These are phyloP conservation scores for Apis dorsata DNA, from an alignment of 1,140 invertebrate genomes.

Conservation along the genomic window DNA sequence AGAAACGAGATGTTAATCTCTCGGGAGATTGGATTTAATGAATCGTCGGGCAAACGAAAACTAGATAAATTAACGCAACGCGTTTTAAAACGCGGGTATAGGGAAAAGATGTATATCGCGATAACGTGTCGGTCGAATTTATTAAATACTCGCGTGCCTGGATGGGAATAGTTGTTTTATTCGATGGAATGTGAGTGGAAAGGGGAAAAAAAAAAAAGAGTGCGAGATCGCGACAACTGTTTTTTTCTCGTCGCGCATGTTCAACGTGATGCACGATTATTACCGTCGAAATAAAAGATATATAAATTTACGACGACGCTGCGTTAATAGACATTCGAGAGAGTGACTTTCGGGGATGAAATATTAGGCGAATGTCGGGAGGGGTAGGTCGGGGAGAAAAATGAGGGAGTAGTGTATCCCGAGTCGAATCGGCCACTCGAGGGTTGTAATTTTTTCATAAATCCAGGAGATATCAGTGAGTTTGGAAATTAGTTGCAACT, in stretches of 20 bases:
- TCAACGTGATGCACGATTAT: constrained; percentile 35
- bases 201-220: neutral
- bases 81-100: neutral
- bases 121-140: neutral
- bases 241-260: constrained; percentile 10
- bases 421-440: constrained; percentile 27
- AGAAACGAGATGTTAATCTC: constrained; percentile 15
- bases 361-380: constrained; percentile 30
- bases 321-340: constrained; percentile 46
- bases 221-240: constrained; percentile 15
- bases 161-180: neutral
- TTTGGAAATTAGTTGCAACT: neutral
- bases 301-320: constrained; percentile 22
- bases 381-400: constrained; percentile 10
- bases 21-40: neutral
- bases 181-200: neutral
- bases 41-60: neutral
- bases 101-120: neutral
- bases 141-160: constrained; percentile 1
- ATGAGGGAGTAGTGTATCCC: constrained; percentile 32
- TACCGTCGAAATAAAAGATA: constrained; percentile 33
- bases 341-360: constrained; percentile 30
- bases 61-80: neutral
- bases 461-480: constrained; percentile 1
- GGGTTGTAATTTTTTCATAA: constrained; percentile 28